A percentile compares a stretch with the other conserved stretches of the same genome.
Evolutionary conservation across 2,888 invertebrate genomes (phyloP).

Genomic region (Cataglyphis rosenhaueri): DNA sequence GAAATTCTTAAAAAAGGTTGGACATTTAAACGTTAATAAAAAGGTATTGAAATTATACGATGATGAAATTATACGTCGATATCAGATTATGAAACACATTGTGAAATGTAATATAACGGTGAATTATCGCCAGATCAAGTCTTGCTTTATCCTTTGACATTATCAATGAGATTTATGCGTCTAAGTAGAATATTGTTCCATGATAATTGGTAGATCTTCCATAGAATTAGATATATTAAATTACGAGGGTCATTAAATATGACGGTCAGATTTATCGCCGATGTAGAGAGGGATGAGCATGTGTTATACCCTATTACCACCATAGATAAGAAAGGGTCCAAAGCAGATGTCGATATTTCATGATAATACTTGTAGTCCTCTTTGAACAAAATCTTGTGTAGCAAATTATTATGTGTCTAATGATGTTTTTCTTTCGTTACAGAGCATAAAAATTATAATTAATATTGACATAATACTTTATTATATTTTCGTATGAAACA

Average conservation of each 20-base stretch:
- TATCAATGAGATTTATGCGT: conserved; percentile 47
- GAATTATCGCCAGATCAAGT: conserved; percentile 37
- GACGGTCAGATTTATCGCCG: conserved; percentile 39
- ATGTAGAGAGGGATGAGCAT: conserved; percentile 35
- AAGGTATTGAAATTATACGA: neutral
- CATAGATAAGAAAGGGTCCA: conserved; percentile 26
- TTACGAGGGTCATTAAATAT: conserved; percentile 48
- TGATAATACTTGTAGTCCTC: conserved; percentile 26
- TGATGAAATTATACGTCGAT: neutral
- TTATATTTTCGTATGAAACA: no score
- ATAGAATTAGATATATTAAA: conserved; percentile 51
- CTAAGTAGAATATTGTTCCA: conserved; percentile 33
- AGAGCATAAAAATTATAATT: no score
- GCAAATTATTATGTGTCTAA: conserved; percentile 5
- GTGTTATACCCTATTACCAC: conserved; percentile 44
- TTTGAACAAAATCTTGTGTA: conserved; percentile 2
- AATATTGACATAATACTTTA: no score
- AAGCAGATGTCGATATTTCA: conserved; percentile 42
- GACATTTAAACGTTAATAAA: neutral
- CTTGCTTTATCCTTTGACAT: conserved; percentile 43
- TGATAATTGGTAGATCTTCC: conserved; percentile 44
- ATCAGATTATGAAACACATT: conserved; percentile 12
- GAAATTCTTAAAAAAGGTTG: conserved; percentile 22
- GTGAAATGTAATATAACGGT: conserved; percentile 30
- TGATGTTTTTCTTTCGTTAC: neutral